A percentile compares a stretch with the other conserved stretches of the same genome.
Conservation (phyloP, 2,113 vertebrate genomes). For the Ardeotis arabs region DNA sequence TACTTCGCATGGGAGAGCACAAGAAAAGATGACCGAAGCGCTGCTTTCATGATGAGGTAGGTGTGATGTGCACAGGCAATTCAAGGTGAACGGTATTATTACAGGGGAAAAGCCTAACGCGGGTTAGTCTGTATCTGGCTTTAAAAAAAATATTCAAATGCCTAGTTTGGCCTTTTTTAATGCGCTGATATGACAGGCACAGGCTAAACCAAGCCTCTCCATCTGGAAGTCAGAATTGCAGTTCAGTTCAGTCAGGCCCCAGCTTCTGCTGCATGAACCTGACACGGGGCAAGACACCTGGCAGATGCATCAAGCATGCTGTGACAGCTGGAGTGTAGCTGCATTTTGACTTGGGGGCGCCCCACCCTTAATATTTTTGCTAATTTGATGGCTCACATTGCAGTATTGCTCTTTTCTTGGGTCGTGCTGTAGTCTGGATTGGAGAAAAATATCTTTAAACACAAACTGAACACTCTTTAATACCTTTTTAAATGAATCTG, state of each 20-base stretch:
- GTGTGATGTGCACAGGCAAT: background rate
- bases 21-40: background rate
- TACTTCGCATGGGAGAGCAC: background rate
- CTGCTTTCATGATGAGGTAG: background rate
- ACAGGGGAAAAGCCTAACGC: background rate
- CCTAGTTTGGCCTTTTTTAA: background rate
- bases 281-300: background rate
- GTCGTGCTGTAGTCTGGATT: background rate
- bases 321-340: no score
- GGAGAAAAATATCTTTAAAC: background rate
- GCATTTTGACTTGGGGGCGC: no score
- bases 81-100: background rate
- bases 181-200: accelerated
- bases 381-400: background rate
- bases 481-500: background rate
- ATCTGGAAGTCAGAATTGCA: background rate
- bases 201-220: background rate
- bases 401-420: background rate
- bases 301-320: background rate
- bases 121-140: background rate
- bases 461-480: background rate
- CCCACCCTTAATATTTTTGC: background rate
- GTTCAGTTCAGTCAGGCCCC: background rate
- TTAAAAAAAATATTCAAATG: background rate
- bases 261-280: background rate